Evolutionary conservation across 2,888 invertebrate species (phyloP), one percentile per base, ranked within the genome.

Genomic region (Xestia rhomboidea): DNA sequence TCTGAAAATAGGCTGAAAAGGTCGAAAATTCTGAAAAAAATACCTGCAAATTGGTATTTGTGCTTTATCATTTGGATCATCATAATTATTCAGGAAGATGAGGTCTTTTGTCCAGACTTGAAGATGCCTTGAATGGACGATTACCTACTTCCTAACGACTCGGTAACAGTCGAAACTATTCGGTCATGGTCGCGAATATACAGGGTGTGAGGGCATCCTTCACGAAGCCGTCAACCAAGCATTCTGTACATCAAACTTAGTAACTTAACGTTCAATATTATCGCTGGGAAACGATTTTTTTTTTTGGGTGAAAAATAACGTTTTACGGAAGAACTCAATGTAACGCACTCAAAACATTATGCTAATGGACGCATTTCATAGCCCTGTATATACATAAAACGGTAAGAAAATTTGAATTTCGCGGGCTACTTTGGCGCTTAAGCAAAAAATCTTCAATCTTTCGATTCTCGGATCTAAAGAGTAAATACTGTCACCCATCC

Each of bases 1-100:
- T 51, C 30, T 24, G n/a, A 67, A 82, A 68, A 38, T 18, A 10
- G 44, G 30, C 44, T 67, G 67, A 68, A 73, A 77, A 63, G 54
- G 79, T 79, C 21, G 44, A 77, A 64, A 8, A 57, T 44, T 30
- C 5, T 64, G 5, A 2, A 30, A 18, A 18, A 24, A 54, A 30
- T 13, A 34, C 24, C 30, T 46, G 15, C 66, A 49, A 49, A 41
- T 44, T 41, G 49, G 6, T 30, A n/a, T 78, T 30, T 60, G 38
- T 38, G 46, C 24, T 77, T 76, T 60, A 41, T 79, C 64, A 18
- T 64, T 60, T 38, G 15, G n/a, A 44, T 72, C 30, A 49, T 41
- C 18, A 49, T 49, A 64, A 49, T 57, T 71, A 49, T 54, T 46
- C 15, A 41, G 49, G 24, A 6, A 79, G n/a, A n/a, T 38, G 30